Base-by-base conservation (phyloP, 2,888 invertebrate species). In the Dryomyza anilis region DNA sequence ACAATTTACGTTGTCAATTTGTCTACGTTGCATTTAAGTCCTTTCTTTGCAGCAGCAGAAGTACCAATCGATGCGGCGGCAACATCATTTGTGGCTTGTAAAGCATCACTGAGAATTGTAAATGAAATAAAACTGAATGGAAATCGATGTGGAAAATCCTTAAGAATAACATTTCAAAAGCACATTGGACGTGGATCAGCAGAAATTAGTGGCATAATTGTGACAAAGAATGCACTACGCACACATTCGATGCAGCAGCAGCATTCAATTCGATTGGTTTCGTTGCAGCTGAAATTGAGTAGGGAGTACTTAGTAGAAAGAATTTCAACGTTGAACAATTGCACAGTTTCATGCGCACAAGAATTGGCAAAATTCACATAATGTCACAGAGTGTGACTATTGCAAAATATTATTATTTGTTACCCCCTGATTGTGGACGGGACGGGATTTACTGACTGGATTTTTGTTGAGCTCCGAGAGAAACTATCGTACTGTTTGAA, bases 11-110 rank as follows among this genome's bases (percentile, higher is more conserved):
- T 30, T 53, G 64, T 55, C 59, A 60, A 60, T 59, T 60, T 55
- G 64, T 64, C 59, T 59, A 45, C 53, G 55, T 25, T 36, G 46
- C 46, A 46, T 36, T 58, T 46, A 46, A 55, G 30, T 45, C 46
- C 16, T 29, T 36, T 45, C 39, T n/a, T 43, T 10, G 7, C 19
- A 5, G 23, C 16, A 52, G 21, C 14, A n/a, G n/a, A n/a, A n/a
- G n/a, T n/a, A n/a, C n/a, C n/a, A n/a, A n/a, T n/a, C n/a, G n/a
- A n/a, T n/a, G n/a, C n/a, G n/a, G n/a, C n/a, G n/a, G n/a, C n/a
- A n/a, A n/a, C n/a, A n/a, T n/a, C n/a, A n/a, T n/a, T n/a, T n/a
- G n/a, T n/a, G n/a, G n/a, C n/a, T n/a, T n/a, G n/a, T n/a, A n/a
- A n/a, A n/a, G n/a, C n/a, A n/a, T n/a, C n/a, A n/a, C n/a, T n/a